Percentiles rank a stretch among this genome's conserved stretches.
Evolutionary conservation across 2,113 vertebrate genomes (phyloP).

Genomic region (Trematomus loennbergii): DNA sequence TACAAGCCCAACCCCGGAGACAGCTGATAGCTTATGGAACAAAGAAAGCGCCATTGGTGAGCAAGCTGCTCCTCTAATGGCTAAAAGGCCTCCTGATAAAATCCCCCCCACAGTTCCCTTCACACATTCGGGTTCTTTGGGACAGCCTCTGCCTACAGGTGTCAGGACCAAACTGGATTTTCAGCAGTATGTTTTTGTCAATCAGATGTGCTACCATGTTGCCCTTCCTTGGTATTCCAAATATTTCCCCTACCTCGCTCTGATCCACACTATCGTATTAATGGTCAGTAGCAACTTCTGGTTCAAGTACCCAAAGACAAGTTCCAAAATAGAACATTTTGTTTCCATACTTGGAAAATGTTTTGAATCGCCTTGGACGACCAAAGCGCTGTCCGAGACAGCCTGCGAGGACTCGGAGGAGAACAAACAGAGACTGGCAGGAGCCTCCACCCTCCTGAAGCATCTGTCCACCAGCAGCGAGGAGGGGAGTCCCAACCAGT

Average conservation of each 20-base stretch:
- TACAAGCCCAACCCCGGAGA: constrained; percentile 56
- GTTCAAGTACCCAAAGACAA: constrained; percentile 99
- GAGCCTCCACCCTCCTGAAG: constrained; percentile 91
- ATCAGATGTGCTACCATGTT: constrained; percentile 99
- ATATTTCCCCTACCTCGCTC: constrained; percentile 98
- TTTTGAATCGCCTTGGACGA: constrained; percentile 99
- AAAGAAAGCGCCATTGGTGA: constrained; percentile 80
- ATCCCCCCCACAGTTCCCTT: constrained; percentile 79
- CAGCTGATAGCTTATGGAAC: constrained; percentile 67
- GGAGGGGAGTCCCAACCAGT: constrained; percentile 94
- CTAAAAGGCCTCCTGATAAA: constrained; percentile 81
- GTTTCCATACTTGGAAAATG: constrained; percentile 98
- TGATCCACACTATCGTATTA: constrained; percentile 97
- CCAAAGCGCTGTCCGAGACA: constrained; percentile 96
- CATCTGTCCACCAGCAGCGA: constrained; percentile 97
- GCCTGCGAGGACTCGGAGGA: constrained; percentile 98
- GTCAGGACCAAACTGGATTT: constrained; percentile 96
- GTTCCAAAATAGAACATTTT: constrained; percentile 99
- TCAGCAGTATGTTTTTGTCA: constrained; percentile 99
- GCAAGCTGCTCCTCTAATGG: constrained; percentile 80
- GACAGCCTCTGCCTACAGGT: constrained; percentile 85
- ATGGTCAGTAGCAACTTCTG: constrained; percentile 99
- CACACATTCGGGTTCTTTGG: constrained; percentile 75
- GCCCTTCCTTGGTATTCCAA: constrained; percentile 99
- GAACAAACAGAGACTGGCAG: constrained; percentile 94